Percentiles rank a stretch among this genome's conserved stretches.
These are phyloP conservation scores for Loriculus beryllinus DNA, from an alignment of 2,797 vertebrate genomes.

Conservation along the genomic window DNA sequence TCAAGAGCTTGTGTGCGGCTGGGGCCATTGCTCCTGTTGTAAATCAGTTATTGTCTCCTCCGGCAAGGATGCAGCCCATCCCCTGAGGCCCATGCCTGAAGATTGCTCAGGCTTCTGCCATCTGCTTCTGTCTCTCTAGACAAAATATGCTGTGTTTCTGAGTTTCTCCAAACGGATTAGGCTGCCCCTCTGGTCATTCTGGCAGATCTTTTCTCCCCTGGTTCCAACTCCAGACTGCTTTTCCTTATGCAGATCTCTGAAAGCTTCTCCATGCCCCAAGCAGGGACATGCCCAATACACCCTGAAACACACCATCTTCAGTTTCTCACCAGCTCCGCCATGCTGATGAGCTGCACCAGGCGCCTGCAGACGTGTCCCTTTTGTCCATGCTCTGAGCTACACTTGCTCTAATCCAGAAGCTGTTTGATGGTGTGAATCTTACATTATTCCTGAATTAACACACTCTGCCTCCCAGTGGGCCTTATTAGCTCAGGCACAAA, in stretches of 20 bases:
- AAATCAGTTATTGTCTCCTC: background rate
- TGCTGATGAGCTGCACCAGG: rapidly evolving
- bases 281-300: background rate
- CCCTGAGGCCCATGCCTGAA: background rate
- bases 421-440: background rate
- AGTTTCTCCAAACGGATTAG: background rate
- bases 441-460: conserved; percentile 55
- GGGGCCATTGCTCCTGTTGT: background rate
- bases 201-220: conserved; percentile 9
- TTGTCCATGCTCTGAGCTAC: background rate
- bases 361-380: background rate
- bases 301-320: background rate
- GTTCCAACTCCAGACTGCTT: background rate
- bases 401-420: conserved; percentile 47
- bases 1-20: rapidly evolving
- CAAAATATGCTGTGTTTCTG: background rate
- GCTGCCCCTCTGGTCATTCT: background rate
- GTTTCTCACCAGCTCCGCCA: background rate
- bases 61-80: rapidly evolving
- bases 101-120: background rate
- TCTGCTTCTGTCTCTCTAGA: conserved; percentile 42
- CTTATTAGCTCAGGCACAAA: conserved; percentile 56
- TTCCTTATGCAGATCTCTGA: background rate
- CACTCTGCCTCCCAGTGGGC: conserved; percentile 42
- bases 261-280: background rate